These are phyloP conservation scores for Enteromius argenteus DNA, from an alignment of 2,797 vertebrate species.

Conservation along the genomic window DNA sequence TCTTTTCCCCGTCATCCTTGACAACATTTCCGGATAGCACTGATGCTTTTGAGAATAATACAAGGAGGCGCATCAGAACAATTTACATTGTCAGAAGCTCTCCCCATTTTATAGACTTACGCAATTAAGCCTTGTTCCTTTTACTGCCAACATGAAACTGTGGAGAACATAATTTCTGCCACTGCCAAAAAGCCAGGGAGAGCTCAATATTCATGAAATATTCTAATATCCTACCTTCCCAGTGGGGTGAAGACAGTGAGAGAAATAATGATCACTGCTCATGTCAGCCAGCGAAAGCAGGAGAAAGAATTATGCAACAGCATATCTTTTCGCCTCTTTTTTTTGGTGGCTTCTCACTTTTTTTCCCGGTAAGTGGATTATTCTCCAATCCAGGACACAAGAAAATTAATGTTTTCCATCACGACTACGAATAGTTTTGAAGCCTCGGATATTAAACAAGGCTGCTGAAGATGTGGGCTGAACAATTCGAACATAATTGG, in stretches of 20 bases:
- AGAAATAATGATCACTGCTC: constrained; percentile 65
- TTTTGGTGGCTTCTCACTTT: constrained; percentile 21
- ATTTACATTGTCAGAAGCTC: constrained; percentile 51
- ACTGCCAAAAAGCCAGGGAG: constrained; percentile 56
- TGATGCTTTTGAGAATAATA: constrained; percentile 47
- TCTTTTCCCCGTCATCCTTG: constrained; percentile 32
- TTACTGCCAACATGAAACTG: constrained; percentile 60
- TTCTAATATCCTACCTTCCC: constrained; percentile 62
- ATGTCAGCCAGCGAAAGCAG: constrained; percentile 58
- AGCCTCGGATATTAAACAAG: constrained; percentile 71
- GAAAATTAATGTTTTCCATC: constrained; percentile 61
- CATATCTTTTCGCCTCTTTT: constrained; percentile 54
- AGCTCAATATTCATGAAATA: constrained; percentile 68
- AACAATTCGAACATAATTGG: constrained; percentile 77
- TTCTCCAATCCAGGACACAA: constrained; percentile 59
- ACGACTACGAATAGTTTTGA: constrained; percentile 67
- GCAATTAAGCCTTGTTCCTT: constrained; percentile 62
- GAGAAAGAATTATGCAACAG: constrained; percentile 65
- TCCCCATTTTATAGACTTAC: constrained; percentile 58
- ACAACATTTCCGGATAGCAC: constrained; percentile 36
- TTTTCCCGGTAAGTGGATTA: constrained; percentile 61
- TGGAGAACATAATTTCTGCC: constrained; percentile 55
- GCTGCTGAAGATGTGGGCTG: constrained; percentile 76
- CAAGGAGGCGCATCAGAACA: constrained; percentile 57
- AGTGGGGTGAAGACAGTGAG: constrained; percentile 54